Conservation (phyloP, 1,140 invertebrate species). For the Aphidius ervi region DNA sequence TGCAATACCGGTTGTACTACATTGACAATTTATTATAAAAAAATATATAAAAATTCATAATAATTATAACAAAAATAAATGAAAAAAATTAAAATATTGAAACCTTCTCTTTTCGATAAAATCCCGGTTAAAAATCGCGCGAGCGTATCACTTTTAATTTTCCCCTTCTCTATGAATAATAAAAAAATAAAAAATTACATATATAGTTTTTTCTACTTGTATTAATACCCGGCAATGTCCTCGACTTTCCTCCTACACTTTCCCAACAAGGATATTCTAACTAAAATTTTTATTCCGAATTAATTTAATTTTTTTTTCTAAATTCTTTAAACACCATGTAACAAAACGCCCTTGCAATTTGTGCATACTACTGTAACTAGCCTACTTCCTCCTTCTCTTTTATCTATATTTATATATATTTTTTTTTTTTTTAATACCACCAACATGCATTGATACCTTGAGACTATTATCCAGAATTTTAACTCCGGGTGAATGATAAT, state of each 20-base stretch:
- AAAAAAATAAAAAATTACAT: too few species aligned
- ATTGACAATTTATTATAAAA: too few species aligned
- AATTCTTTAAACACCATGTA: neutral
- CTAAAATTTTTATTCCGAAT: neutral
- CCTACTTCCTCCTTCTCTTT: neutral
- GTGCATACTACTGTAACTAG: conserved; percentile 9
- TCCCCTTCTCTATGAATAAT: too few species aligned
- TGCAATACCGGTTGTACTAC: too few species aligned
- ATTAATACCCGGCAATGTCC: conserved; percentile 2
- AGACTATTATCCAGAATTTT: neutral
- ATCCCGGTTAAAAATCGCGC: too few species aligned
- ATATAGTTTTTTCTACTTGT: too few species aligned
- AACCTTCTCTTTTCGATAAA: too few species aligned
- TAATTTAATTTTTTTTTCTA: neutral
- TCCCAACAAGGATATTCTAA: neutral
- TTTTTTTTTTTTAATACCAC: too few species aligned
- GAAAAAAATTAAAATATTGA: too few species aligned
- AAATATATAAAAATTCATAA: too few species aligned
- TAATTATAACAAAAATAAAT: too few species aligned
- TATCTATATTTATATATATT: neutral
- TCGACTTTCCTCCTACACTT: conserved; percentile 22
- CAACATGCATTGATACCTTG: neutral
- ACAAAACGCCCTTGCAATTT: conserved; percentile 20
- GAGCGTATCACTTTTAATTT: too few species aligned
- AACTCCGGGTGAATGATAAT: conserved; percentile 2